Conservation (phyloP, 2,797 vertebrate species). For the Forpus xanthops region DNA sequence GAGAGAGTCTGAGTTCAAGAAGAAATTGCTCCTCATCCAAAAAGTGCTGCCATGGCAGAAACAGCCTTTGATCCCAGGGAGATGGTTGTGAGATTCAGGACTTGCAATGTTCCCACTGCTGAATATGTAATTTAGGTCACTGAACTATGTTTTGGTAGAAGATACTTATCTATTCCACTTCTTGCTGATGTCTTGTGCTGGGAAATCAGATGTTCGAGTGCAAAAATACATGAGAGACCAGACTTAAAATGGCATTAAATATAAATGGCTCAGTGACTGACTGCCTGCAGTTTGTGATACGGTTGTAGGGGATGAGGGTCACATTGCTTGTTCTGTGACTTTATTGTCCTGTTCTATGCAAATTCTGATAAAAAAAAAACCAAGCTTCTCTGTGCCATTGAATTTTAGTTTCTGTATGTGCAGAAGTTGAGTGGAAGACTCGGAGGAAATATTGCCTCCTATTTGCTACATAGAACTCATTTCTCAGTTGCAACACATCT, state of each 20-base stretch:
- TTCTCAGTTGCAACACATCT: background rate
- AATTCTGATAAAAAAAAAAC: background rate
- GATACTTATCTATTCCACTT: slow-evolving; percentile 40
- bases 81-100: background rate
- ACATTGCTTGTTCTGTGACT: background rate
- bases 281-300: background rate
- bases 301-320: background rate
- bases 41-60: slow-evolving; percentile 28
- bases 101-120: background rate
- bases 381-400: background rate
- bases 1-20: background rate
- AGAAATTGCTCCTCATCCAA: background rate
- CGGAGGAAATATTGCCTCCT: background rate
- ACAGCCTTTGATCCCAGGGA: slow-evolving; percentile 4
- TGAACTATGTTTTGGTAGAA: slow-evolving; percentile 49
- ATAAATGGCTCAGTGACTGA: background rate
- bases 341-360: background rate
- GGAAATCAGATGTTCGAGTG: slow-evolving; percentile 55
- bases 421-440: background rate
- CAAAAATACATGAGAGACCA: slow-evolving; percentile 42
- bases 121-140: slow-evolving; percentile 52
- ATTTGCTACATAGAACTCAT: background rate
- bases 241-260: background rate
- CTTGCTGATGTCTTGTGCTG: slow-evolving; percentile 60
- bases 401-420: background rate